phyloP scores from a whole-genome alignment of 2,888 invertebrate genomes.

The Chrysolina haemoptera region DNA sequence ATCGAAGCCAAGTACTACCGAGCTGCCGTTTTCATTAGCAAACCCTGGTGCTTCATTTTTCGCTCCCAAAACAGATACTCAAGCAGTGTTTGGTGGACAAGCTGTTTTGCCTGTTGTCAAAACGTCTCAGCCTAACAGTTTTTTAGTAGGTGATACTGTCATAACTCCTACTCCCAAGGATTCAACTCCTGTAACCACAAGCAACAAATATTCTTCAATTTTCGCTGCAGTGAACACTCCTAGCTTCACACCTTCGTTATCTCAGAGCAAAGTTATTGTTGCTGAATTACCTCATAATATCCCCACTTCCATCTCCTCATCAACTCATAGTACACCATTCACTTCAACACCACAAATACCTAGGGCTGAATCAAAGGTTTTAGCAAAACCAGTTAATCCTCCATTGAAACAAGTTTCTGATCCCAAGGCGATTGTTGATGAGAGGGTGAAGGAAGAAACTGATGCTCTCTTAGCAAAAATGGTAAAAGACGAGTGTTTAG shows the following conservation, averaged over 20 bases:
- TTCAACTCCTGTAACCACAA: slow-evolving; percentile 8
- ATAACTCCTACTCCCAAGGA: slow-evolving; percentile 50
- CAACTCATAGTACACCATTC: not conserved
- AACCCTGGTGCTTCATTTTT: slow-evolving; percentile 42
- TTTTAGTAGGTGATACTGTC: slow-evolving; percentile 53
- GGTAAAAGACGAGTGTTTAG: slow-evolving; percentile 76
- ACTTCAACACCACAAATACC: not conserved
- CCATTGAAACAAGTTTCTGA: slow-evolving; percentile 31
- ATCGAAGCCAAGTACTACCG: slow-evolving; percentile 22
- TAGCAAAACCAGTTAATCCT: slow-evolving; percentile 29
- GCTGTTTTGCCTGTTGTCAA: slow-evolving; percentile 51
- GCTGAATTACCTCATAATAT: not conserved
- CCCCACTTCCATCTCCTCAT: not conserved
- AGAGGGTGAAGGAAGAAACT: slow-evolving; percentile 57
- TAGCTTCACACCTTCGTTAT: slow-evolving; percentile 19
- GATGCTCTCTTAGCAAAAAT: slow-evolving; percentile 73
- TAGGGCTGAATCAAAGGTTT: slow-evolving; percentile 17
- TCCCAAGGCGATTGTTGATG: slow-evolving; percentile 35
- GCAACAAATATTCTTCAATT: slow-evolving; percentile 52
- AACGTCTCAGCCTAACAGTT: slow-evolving; percentile 28
- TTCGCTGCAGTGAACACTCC: slow-evolving; percentile 48
- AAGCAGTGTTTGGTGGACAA: slow-evolving; percentile 54
- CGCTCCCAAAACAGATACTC: slow-evolving; percentile 33
- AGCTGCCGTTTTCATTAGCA: slow-evolving; percentile 29
- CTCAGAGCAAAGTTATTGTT: slow-evolving; percentile 45